Conservation (phyloP, 2,797 vertebrate genomes). For the Gymnopithys bicolor region DNA sequence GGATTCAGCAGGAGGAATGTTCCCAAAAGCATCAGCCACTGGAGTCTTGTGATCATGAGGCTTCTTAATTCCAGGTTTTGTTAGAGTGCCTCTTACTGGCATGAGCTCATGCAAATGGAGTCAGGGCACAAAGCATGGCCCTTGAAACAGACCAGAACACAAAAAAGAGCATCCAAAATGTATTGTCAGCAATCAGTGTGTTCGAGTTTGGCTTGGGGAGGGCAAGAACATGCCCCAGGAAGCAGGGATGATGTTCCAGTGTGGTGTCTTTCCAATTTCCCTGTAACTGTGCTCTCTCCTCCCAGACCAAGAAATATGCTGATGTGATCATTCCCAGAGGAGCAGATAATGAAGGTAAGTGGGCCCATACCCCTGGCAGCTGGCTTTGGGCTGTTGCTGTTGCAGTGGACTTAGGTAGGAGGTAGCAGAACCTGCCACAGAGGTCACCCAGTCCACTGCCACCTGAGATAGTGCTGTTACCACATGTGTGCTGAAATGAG, state of each 20-base stretch:
- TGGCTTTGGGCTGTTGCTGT: neutral
- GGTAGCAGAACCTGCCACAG: neutral
- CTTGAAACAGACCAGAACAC: neutral
- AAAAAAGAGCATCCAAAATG: neutral
- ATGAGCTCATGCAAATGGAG: neutral
- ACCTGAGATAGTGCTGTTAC: neutral
- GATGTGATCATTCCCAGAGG: conserved; percentile 96
- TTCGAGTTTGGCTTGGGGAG: neutral
- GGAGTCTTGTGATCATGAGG: neutral
- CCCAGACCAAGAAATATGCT: conserved; percentile 94
- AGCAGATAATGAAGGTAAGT: conserved; percentile 92
- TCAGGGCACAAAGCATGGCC: neutral
- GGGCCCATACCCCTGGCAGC: neutral
- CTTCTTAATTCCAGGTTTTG: neutral
- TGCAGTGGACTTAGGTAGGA: neutral
- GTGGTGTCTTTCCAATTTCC: neutral
- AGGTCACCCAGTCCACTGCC: neutral
- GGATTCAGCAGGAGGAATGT: neutral
- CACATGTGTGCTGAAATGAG: neutral
- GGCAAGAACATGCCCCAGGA: neutral
- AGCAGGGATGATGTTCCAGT: neutral
- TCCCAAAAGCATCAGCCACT: neutral
- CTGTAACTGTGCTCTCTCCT: conserved; percentile 24
- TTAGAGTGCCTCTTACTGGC: neutral
- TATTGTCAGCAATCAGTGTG: neutral